A percentile compares a stretch with the other conserved stretches of the same genome.
phyloP scores from a whole-genome alignment of 2,113 vertebrate genomes.

The Pycnonotus jocosus region DNA sequence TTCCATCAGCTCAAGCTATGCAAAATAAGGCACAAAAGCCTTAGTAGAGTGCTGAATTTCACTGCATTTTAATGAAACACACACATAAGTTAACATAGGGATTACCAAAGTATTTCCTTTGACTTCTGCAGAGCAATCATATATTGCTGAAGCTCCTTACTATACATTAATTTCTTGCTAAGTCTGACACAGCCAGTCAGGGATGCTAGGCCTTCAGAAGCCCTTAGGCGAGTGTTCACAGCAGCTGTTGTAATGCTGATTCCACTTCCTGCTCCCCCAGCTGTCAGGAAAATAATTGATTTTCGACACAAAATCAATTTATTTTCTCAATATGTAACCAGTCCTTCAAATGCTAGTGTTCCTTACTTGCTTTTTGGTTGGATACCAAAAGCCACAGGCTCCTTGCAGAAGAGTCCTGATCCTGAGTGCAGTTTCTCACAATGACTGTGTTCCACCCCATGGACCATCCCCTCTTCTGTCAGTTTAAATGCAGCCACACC shows the following conservation, averaged over 20 bases:
- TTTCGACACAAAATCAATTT: neutral
- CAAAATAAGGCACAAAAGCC: neutral
- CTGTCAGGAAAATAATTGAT: constrained; percentile 63
- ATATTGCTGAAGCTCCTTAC: neutral
- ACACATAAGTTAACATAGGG: neutral
- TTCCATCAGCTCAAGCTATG: neutral
- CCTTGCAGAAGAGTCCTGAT: constrained; percentile 66
- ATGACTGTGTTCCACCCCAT: accelerated
- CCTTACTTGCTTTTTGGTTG: constrained; percentile 70
- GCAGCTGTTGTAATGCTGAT: neutral
- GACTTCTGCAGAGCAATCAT: neutral
- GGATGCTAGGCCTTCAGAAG: neutral
- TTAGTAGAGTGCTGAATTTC: neutral
- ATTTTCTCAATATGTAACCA: constrained; percentile 53
- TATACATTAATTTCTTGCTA: neutral
- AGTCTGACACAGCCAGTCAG: neutral
- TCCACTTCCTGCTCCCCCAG: constrained; percentile 6
- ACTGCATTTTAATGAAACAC: neutral
- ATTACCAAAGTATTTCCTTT: neutral
- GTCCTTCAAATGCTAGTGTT: constrained; percentile 59
- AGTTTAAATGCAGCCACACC: neutral
- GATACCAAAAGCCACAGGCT: constrained; percentile 53
- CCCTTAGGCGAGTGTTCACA: neutral
- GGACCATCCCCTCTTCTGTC: neutral
- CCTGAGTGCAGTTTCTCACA: constrained; percentile 69